Evolutionary conservation across 2,797 vertebrate species (phyloP), one percentile per base, ranked within the genome.

Genomic region (Pseudochromis fuscus): DNA sequence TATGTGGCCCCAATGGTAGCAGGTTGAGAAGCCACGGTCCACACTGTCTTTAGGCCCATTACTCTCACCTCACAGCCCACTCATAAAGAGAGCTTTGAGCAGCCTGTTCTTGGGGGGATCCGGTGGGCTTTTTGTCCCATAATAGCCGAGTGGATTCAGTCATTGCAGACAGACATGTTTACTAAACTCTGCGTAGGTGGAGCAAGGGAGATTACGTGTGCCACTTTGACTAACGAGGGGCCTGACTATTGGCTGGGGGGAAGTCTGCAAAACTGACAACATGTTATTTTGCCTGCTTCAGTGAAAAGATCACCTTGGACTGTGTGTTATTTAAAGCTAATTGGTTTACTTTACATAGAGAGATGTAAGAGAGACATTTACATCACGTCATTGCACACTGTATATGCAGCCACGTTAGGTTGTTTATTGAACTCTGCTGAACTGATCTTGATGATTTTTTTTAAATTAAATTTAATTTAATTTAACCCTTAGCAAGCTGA

Each of bases 11-110:
- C 81, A 76, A 35, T 84, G 82, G 82, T 83, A 81, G 83, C 87
- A 88, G 90, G 91, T 92, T 93, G 90, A 93, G 87, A 93, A 92
- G 90, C 89, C 88, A 86, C 52, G 38, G 87, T 84, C 63, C 56
- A 60, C 84, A 61, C 81, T 57, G 81, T 90, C 89, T 93, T 93
- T 89, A 92, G 85, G 91, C 84, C 86, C 65, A 93, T 95, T 94
- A 93, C 92, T 94, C 91, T 93, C 93, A 93, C 91, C 87, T 93
- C 92, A 91, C 86, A 89, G 87, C 86, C 75, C 82, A 62, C 84
- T 85, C 74, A 93, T 93, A 94, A 93, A 92, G 86, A 77, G 37
- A 66, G 81, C 89, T 92, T 94, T 93, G 88, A 90, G 83, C 68
- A 0, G 85, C 46, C 82, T 81, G 83, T 88, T 90, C 88, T 82